Evolutionary conservation across 1,140 invertebrate genomes (phyloP).

Genomic region (Hestina assimilis): DNA sequence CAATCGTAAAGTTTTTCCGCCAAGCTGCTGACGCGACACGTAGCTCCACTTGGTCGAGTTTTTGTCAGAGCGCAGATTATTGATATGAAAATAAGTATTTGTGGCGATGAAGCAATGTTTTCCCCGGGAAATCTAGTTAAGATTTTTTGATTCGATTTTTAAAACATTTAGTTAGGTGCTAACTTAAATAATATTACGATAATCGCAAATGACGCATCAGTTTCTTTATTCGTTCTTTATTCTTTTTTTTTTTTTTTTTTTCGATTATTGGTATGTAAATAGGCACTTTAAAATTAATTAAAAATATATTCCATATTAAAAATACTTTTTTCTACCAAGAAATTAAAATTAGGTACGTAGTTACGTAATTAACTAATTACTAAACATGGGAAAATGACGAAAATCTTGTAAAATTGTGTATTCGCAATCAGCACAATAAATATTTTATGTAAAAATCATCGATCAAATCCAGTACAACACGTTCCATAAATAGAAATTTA

Average conservation of each 20-base stretch:
- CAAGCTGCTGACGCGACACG: slow-evolving; percentile 12
- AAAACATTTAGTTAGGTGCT: not conserved
- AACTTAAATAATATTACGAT: not conserved
- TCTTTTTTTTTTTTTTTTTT: not conserved
- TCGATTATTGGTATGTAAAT: too few species aligned
- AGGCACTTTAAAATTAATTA: too few species aligned
- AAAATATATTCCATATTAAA: too few species aligned
- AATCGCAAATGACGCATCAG: not conserved
- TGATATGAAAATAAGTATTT: slow-evolving; percentile 28
- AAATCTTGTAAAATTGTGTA: too few species aligned
- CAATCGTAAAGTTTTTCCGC: not conserved
- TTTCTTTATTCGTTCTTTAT: not conserved
- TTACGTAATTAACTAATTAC: too few species aligned
- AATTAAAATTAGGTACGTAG: too few species aligned
- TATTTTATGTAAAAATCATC: too few species aligned
- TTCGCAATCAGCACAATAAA: too few species aligned
- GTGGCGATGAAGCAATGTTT: slow-evolving; percentile 21
- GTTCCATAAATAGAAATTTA: slow-evolving; percentile 10
- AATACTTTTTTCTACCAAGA: too few species aligned
- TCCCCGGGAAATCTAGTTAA: slow-evolving; percentile 5
- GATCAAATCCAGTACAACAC: not conserved
- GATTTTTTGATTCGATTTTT: not conserved
- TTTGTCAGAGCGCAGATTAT: slow-evolving; percentile 28
- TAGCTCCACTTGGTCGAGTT: slow-evolving; percentile 22
- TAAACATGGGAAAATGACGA: too few species aligned